These are phyloP conservation scores for Caenorhabditis tropicalis DNA, from an alignment of 1,140 invertebrate species.

Conservation along the genomic window DNA sequence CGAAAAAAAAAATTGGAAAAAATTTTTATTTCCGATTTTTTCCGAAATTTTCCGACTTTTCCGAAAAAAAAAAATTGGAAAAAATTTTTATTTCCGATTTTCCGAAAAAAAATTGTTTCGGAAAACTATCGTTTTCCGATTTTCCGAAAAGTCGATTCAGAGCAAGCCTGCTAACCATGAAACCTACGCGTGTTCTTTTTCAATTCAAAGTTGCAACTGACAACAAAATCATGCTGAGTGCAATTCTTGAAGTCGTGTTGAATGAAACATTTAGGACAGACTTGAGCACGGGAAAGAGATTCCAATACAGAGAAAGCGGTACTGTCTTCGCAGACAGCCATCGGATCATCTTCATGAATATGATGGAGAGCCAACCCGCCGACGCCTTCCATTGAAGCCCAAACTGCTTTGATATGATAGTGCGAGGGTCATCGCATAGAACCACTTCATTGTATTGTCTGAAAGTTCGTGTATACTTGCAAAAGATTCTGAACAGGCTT, in stretches of 20 bases:
- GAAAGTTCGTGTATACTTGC: background rate
- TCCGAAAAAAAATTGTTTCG: too few relatives aligned
- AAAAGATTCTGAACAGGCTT: too few relatives aligned
- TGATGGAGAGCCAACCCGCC: constrained; percentile 14
- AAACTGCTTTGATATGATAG: constrained; percentile 5
- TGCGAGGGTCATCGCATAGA: background rate
- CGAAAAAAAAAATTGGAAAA: too few relatives aligned
- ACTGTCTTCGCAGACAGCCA: background rate
- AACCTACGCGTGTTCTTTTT: background rate
- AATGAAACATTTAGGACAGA: background rate
- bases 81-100: too few relatives aligned
- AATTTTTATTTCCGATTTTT: too few relatives aligned
- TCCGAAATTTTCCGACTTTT: too few relatives aligned
- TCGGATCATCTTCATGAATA: constrained; percentile 10
- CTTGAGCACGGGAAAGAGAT: background rate
- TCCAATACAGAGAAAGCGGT: background rate
- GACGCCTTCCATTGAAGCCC: constrained; percentile 11
- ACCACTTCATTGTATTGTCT: constrained; percentile 2
- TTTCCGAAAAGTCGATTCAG: too few relatives aligned
- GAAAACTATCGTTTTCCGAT: too few relatives aligned
- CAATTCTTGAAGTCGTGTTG: constrained; percentile 22
- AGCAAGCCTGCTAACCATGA: too few relatives aligned
- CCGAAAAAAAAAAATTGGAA: too few relatives aligned
- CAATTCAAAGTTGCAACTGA: constrained; percentile 29
- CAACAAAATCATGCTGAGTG: background rate